Percentiles rank a stretch among this genome's conserved stretches.
Evolutionary conservation across 2,797 vertebrate genomes (phyloP).

Genomic region (Trachurus trachurus): DNA sequence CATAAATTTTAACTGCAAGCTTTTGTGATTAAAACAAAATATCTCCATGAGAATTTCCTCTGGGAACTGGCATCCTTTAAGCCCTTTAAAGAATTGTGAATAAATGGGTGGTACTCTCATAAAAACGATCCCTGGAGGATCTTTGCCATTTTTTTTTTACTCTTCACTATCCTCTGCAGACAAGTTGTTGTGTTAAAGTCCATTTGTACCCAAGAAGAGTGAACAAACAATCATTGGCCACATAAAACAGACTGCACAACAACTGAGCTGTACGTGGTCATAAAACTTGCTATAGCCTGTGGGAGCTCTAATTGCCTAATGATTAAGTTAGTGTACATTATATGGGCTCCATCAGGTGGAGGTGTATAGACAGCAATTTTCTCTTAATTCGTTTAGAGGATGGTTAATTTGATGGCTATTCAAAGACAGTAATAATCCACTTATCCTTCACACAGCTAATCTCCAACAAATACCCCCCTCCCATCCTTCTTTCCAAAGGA

Average conservation of each 20-base stretch:
- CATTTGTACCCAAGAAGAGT: constrained; percentile 52
- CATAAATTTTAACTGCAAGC: constrained; percentile 84
- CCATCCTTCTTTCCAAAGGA: neutral
- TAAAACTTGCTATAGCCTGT: constrained; percentile 66
- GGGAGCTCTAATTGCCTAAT: constrained; percentile 77
- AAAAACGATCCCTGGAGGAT: constrained; percentile 80
- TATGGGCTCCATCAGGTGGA: constrained; percentile 67
- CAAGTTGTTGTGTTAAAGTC: constrained; percentile 70
- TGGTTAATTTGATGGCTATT: constrained; percentile 74
- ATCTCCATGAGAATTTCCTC: constrained; percentile 78
- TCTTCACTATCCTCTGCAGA: constrained; percentile 50
- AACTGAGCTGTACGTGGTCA: constrained; percentile 42
- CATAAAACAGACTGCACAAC: constrained; percentile 52
- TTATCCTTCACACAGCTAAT: constrained; percentile 64
- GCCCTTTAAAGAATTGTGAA: constrained; percentile 81
- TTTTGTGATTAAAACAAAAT: constrained; percentile 87
- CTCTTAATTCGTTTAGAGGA: constrained; percentile 72
- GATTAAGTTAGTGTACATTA: constrained; percentile 75
- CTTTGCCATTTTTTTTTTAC: constrained; percentile 75
- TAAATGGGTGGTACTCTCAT: constrained; percentile 78
- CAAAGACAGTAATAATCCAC: constrained; percentile 70
- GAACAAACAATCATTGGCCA: constrained; percentile 53
- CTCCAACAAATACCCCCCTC: constrained; percentile 43
- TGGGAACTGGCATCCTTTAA: constrained; percentile 82
- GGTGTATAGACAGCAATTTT: constrained; percentile 70